A percentile compares a stretch with the other conserved stretches of the same genome.
Evolutionary conservation across 2,797 vertebrate genomes (phyloP).

Genomic region (Molothrus ater): DNA sequence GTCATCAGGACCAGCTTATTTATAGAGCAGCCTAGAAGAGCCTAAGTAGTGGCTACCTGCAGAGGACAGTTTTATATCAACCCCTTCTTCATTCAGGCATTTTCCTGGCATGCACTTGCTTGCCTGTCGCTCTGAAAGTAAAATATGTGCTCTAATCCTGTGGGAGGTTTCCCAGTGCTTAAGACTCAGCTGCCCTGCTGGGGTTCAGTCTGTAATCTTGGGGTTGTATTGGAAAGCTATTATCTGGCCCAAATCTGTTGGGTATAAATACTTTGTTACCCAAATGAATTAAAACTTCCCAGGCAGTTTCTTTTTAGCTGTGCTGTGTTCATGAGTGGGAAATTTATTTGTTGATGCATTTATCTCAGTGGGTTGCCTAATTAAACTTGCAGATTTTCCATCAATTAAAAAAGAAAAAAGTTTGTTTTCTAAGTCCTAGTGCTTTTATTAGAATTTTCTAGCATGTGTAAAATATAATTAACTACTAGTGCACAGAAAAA

Average conservation of each 20-base stretch:
- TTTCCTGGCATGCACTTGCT: not conserved
- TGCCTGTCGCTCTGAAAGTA: not conserved
- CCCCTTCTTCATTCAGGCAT: not conserved
- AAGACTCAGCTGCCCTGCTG: not conserved
- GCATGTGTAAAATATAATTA: conserved; percentile 32
- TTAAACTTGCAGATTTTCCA: conserved; percentile 67
- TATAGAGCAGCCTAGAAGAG: not conserved
- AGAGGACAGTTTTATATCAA: not conserved
- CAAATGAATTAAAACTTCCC: conserved; percentile 34
- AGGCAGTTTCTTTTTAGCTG: conserved; percentile 8
- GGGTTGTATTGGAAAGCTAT: conserved; percentile 4
- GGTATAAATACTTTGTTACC: not conserved
- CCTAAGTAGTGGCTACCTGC: not conserved
- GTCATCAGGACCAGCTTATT: not conserved
- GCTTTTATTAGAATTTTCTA: conserved; percentile 67
- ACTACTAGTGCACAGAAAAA: not conserved
- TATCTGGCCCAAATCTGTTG: not conserved
- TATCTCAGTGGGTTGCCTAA: conserved; percentile 56
- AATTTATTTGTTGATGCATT: conserved; percentile 61
- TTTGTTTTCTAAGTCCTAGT: conserved; percentile 8
- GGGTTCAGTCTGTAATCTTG: not conserved
- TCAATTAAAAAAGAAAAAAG: conserved; percentile 24
- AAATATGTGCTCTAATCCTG: not conserved
- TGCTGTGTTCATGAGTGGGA: conserved; percentile 16
- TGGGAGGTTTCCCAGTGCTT: not conserved